Evolutionary conservation across 2,888 invertebrate genomes (phyloP).

Genomic region (Spatulosminthurus flaviceps): DNA sequence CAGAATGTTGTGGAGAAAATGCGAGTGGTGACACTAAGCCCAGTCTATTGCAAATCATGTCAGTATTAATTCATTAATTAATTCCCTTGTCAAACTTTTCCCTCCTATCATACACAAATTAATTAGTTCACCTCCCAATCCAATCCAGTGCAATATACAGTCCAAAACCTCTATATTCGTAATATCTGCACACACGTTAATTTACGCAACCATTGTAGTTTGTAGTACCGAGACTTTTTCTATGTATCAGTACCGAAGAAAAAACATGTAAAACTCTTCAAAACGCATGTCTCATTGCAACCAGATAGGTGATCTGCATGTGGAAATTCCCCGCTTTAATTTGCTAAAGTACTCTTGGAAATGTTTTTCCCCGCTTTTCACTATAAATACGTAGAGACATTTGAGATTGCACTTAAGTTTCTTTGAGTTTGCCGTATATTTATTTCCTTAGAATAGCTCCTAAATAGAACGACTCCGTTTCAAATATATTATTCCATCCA

Average conservation of each 20-base stretch:
- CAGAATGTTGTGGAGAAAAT: conserved; percentile 63
- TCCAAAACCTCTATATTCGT: too few relatives aligned
- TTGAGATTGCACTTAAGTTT: neutral
- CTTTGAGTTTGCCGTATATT: neutral
- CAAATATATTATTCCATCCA: too few relatives aligned
- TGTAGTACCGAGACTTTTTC: too few relatives aligned
- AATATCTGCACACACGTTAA: too few relatives aligned
- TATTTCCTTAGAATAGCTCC: neutral
- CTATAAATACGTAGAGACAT: neutral
- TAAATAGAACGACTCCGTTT: neutral
- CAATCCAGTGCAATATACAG: neutral
- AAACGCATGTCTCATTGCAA: too few relatives aligned
- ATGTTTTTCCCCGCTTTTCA: neutral
- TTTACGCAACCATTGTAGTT: too few relatives aligned
- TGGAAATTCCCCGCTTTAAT: conserved; percentile 5
- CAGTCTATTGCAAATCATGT: conserved; percentile 70
- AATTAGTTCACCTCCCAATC: neutral
- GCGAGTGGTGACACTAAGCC: conserved; percentile 81
- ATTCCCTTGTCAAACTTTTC: conserved; percentile 15
- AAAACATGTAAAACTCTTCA: too few relatives aligned
- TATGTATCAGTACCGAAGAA: too few relatives aligned
- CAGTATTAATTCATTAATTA: conserved; percentile 3
- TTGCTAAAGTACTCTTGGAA: conserved; percentile 22
- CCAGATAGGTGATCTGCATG: too few relatives aligned
- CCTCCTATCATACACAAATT: neutral